Percentiles rank a stretch among this genome's conserved stretches.
Conservation (phyloP, 2,113 vertebrate species). For the Scomber japonicus region DNA sequence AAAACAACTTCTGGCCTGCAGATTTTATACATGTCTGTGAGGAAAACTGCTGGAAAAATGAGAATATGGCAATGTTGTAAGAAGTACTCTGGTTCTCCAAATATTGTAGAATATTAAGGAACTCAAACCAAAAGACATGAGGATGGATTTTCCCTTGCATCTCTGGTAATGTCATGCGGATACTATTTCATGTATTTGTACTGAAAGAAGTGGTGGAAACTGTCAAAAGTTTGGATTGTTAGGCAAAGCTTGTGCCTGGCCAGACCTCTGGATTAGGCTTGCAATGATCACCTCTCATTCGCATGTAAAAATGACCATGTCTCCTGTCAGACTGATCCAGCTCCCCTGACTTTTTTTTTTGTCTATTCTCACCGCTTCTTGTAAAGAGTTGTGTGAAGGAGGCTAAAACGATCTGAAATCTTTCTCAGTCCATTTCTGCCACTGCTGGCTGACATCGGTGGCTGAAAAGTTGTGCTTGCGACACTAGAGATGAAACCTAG, state of each 20-base stretch:
- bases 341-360: not conserved
- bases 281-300: constrained; percentile 86
- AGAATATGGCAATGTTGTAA: not conserved
- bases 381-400: constrained; percentile 7
- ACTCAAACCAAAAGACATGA: not conserved
- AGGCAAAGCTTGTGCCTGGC: constrained; percentile 28
- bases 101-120: not conserved
- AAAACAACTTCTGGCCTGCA: constrained; percentile 25
- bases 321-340: constrained; percentile 53
- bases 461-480: constrained; percentile 22
- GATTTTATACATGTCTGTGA: not conserved
- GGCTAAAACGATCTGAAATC: constrained; percentile 27
- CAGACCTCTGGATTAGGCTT: constrained; percentile 86
- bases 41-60: constrained; percentile 10
- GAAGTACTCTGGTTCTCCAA: not conserved
- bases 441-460: not conserved
- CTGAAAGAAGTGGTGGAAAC: constrained; percentile 68
- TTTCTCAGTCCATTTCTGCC: constrained; percentile 42
- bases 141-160: not conserved
- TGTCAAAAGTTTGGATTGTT: constrained; percentile 11
- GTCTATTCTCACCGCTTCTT: not conserved
- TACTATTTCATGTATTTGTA: constrained; percentile 18
- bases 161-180: constrained; percentile 7
- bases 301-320: constrained; percentile 17
- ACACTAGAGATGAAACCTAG: constrained; percentile 52